Evolutionary conservation across 2,113 vertebrate species (phyloP), one percentile per base, ranked within the genome.

Genomic region (Eleginops maclovinus): DNA sequence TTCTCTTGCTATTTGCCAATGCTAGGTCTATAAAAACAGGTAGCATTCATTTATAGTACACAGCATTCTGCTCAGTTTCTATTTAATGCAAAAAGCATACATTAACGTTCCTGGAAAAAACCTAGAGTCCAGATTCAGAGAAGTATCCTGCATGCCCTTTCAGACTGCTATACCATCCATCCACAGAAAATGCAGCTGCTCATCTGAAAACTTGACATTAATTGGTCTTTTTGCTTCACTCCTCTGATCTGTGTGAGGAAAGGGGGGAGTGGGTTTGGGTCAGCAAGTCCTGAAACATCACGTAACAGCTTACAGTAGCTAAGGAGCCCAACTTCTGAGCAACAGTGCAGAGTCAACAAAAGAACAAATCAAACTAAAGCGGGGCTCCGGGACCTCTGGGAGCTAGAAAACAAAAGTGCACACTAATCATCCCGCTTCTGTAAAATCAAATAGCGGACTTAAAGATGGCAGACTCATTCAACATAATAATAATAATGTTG

Each of bases 71-170:
- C 31, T 53, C 14, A 47, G 9, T 75, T 60, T 79, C 17, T 47
- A 7, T 82, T 74, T 71, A 19, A 47, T 50, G 22, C 65, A 75
- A 74, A 83, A 22, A 64, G 26, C 22, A 65, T 9, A 40, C 24
- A 85, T 79, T 82, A 26, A 49, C 75, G 81, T 81, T 78, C 70
- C 50, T 31, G 16, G 51, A 40, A 77, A 44, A 73, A 73, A 66
- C 46, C 41, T 17, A 7, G 49, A 54, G 41, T 62, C 56, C 28
- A 63, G 16, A 68, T 47, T 40, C 44, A 24, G 44, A 71, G n/a
- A 67, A 26, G 41, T 3, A 11, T 44, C 66, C 68, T 40, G 28
- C 16, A 67, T 67, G 69, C 28, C 43, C 14, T 6, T 8, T 36
- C 51, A 55, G 36, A 69, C 43, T 24, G 19, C 64, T 28, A 3